phyloP scores from a whole-genome alignment of 2,888 invertebrate genomes.

The Eupithecia inturbata region DNA sequence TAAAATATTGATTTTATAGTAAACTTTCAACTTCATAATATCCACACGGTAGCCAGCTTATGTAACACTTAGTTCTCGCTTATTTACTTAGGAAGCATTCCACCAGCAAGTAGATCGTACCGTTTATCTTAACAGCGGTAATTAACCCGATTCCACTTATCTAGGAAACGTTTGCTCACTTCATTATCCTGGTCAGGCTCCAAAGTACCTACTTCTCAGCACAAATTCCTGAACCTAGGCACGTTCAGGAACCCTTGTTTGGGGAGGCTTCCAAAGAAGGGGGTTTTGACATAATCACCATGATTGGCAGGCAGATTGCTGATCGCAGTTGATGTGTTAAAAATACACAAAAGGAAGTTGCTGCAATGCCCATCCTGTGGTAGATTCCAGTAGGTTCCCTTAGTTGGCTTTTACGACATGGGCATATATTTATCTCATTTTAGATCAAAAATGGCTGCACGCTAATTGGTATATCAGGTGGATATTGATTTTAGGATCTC shows the following conservation, averaged over 20 bases:
- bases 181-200: constrained; percentile 22
- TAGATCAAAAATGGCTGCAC: not conserved
- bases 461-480: not conserved
- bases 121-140: constrained; percentile 53
- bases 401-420: not conserved
- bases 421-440: not conserved
- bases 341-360: too few species aligned
- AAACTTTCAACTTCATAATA: not conserved
- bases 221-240: too few species aligned
- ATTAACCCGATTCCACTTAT: constrained; percentile 53
- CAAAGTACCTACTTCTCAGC: constrained; percentile 12
- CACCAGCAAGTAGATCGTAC: constrained; percentile 40
- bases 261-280: too few species aligned
- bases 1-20: not conserved
- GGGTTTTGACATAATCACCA: not conserved
- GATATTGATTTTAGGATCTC: not conserved
- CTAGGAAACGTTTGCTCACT: constrained; percentile 44
- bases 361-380: too few species aligned
- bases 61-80: constrained; percentile 51
- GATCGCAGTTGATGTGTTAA: not conserved
- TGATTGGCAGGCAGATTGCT: not conserved
- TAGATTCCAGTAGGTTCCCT: too few species aligned
- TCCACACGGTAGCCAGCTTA: constrained; percentile 26
- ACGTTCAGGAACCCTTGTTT: too few species aligned
- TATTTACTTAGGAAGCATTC: constrained; percentile 50